Conservation (phyloP, 35 echinoderm and acorn worm species). For the Amphiura filiformis region DNA sequence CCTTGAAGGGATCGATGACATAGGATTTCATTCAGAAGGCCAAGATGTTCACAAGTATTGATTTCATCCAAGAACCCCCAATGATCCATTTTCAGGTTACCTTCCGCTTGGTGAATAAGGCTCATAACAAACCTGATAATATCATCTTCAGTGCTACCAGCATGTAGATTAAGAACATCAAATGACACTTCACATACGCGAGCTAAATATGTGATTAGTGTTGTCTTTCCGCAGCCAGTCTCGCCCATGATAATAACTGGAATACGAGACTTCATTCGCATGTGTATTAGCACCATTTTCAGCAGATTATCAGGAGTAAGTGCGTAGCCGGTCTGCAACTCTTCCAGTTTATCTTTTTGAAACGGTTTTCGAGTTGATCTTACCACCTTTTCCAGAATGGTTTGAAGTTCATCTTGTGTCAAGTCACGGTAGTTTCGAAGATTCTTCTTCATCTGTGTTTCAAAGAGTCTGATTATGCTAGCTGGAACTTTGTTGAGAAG, state of each 20-base stretch:
- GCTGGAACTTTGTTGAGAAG: constrained; percentile 10
- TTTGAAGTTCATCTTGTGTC: constrained; percentile 24
- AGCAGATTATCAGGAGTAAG: constrained; percentile 38
- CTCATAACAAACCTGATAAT: constrained; percentile 14
- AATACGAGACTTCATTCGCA: constrained; percentile 31
- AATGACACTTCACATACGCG: constrained; percentile 27
- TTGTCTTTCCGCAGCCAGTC: constrained; percentile 46
- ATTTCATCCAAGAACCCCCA: constrained; percentile 50
- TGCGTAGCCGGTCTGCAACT: constrained; percentile 13
- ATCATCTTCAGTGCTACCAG: neutral
- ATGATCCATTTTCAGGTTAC: constrained; percentile 12
- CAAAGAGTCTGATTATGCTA: constrained; percentile 27
- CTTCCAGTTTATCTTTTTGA: neutral
- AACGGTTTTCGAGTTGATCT: constrained; percentile 18
- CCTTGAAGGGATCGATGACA: constrained; percentile 23
- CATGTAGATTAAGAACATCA: constrained; percentile 37
- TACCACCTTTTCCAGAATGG: constrained; percentile 6
- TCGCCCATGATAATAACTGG: constrained; percentile 52
- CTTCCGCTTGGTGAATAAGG: neutral
- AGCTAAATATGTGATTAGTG: constrained; percentile 35
- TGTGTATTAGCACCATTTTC: constrained; percentile 44
- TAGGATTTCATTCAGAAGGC: constrained; percentile 32
- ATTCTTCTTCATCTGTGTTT: constrained; percentile 22
- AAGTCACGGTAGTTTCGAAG: constrained; percentile 17
- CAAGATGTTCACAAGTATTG: constrained; percentile 44